Base-by-base conservation (phyloP, 1,140 invertebrate species). In the Chelonus insularis region DNA sequence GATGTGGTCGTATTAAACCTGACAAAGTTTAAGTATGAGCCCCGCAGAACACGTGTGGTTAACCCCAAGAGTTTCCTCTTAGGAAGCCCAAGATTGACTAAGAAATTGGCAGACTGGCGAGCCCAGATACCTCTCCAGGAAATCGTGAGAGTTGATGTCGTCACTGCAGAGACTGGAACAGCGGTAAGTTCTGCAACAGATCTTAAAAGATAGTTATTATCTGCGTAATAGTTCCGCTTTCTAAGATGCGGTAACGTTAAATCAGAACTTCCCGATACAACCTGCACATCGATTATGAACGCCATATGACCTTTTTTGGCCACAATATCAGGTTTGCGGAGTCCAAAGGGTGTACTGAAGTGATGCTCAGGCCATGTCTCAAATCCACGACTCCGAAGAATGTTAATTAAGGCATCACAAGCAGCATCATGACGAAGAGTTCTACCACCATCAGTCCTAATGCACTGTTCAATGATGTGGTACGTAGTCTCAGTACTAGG, bases 381-480 rank as follows among this genome's bases (percentile, higher is more conserved):
- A 4, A 25, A 64, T 1, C 61, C 59, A 3, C 29, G 29, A 0
- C 45, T 6, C 8, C 8, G 7, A 0, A 72, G 14, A 1, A 48
- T 37, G 0, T 5, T n/a, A 0, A 60, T 51, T 0, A 73, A 3
- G 0, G 21, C 60, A 1, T 36, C 12, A 0, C 14, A 37, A 0
- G 74, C 52, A 0, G 60, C 61, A 45, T 76, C 37, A 43, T 82
- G 78, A 3, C 76, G 63, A 8, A 66, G 14, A 4, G 78, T 69
- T 0, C 76, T 60, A 0, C 73, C 73, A 4, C 73, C 73, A 62
- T 80, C 77, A 0, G 74, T 77, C 16, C 75, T 32, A 14, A 64
- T 61, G 60, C 78, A 81, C 6, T 63, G 57, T 54, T 81, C 76
- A 1, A 81, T 70, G 1, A 72, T 66, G 51, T 80, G 77, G 14